phyloP scores from a whole-genome alignment of 2,888 invertebrate genomes.

The Lamellibrachia satsuma region DNA sequence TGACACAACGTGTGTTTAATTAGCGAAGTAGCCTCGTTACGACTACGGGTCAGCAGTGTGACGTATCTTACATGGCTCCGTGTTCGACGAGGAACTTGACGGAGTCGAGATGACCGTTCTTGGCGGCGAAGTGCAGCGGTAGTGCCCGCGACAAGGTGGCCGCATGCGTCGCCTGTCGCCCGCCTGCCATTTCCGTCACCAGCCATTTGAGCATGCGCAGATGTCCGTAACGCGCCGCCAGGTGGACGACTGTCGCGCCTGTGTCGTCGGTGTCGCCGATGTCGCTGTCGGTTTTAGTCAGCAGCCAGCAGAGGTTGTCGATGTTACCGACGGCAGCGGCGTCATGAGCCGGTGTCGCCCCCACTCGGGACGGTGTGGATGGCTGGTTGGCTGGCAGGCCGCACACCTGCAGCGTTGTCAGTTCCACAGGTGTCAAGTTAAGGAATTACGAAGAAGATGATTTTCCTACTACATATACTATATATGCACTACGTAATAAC shows the following conservation, averaged over 20 bases:
- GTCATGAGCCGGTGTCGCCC: slow-evolving; percentile 65
- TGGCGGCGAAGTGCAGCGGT: slow-evolving; percentile 87
- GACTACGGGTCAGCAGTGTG: too few relatives aligned
- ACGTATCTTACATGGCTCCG: slow-evolving; percentile 50
- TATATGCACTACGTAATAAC: too few relatives aligned
- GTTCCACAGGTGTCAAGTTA: too few relatives aligned
- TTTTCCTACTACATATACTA: too few relatives aligned
- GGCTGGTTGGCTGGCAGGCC: slow-evolving; percentile 29
- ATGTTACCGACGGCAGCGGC: slow-evolving; percentile 65
- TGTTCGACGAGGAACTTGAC: slow-evolving; percentile 72
- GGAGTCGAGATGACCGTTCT: slow-evolving; percentile 85
- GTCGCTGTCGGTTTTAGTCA: slow-evolving; percentile 48
- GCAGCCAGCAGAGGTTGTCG: slow-evolving; percentile 60
- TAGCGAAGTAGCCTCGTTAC: not conserved
- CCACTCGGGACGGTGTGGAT: slow-evolving; percentile 47
- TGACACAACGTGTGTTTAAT: too few relatives aligned
- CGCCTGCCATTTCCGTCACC: slow-evolving; percentile 69
- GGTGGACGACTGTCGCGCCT: slow-evolving; percentile 63
- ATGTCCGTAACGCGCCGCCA: slow-evolving; percentile 68
- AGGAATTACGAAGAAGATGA: too few relatives aligned
- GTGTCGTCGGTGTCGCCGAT: slow-evolving; percentile 61
- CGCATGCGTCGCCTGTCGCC: slow-evolving; percentile 68
- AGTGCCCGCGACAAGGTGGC: slow-evolving; percentile 70
- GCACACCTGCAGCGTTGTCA: slow-evolving; percentile 24
- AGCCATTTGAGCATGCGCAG: slow-evolving; percentile 72